phyloP scores from a whole-genome alignment of 2,888 invertebrate species.

The Tiphia femorata region DNA sequence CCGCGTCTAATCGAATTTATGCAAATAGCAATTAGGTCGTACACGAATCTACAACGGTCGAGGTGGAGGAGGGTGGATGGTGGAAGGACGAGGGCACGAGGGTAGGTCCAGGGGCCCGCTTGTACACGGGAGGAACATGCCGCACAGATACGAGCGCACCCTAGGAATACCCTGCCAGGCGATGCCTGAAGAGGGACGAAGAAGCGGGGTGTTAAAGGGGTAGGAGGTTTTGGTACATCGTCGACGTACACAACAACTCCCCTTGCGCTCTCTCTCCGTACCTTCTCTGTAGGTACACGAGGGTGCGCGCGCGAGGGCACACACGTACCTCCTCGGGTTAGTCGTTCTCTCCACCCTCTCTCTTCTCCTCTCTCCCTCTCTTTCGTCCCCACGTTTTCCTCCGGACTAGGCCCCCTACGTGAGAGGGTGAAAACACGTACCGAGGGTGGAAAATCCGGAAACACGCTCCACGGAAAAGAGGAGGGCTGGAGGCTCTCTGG shows the following conservation, averaged over 20 bases:
- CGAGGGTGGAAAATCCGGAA: constrained; percentile 26
- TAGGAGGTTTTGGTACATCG: too few relatives aligned
- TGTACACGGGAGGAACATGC: background rate
- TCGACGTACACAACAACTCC: too few relatives aligned
- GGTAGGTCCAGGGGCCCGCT: background rate
- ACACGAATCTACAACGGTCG: constrained; percentile 30
- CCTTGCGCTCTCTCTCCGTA: too few relatives aligned
- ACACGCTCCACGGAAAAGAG: too few relatives aligned
- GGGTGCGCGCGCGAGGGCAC: background rate
- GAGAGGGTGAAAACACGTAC: constrained; percentile 16
- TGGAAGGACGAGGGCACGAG: background rate
- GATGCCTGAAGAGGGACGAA: too few relatives aligned
- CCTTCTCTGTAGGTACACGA: background rate
- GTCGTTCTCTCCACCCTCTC: background rate
- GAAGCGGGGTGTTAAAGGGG: background rate
- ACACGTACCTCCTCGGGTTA: background rate
- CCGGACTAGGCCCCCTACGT: too few relatives aligned
- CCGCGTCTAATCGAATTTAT: constrained; percentile 55
- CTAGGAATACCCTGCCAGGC: too few relatives aligned
- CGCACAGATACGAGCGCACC: background rate
- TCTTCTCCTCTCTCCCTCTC: too few relatives aligned
- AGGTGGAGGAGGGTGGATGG: background rate
- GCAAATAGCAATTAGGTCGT: constrained; percentile 56
- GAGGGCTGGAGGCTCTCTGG: too few relatives aligned
- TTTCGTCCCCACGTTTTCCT: too few relatives aligned